Evolutionary conservation across 2,888 invertebrate genomes (phyloP), one percentile per base, ranked within the genome.

Genomic region (Parnassius glacialis): DNA sequence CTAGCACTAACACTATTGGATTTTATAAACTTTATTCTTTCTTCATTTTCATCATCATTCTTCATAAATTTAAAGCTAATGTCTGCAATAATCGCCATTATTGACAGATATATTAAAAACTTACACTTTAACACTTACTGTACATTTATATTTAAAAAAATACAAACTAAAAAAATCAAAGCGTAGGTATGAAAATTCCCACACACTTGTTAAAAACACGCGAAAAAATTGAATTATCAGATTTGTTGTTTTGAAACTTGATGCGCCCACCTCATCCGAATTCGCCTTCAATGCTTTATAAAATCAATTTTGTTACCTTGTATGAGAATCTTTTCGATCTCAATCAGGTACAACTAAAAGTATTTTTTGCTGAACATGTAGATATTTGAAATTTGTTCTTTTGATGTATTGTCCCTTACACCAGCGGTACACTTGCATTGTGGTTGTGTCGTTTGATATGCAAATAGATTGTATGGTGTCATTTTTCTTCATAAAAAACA

Each of bases 191-290:
- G 54, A 66, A 62, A 45, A 65, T 64, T 68, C 67, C 68, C 70
- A 70, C 65, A 65, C 42, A 70, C 64, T 67, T 68, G 70, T 71
- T 76, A 79, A 80, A 83, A 83, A 73, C 74, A 68, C 64, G 81
- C 81, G 78, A 85, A 85, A 56, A 83, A 78, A 82, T 80, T 76
- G 78, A 77, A 76, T 81, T 83, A 84, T 88, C 85, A 74, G 74
- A 80, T 86, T 84, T 78, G 75, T 76, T 89, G 86, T 90, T 90
- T 83, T 87, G 89, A 81, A 89, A 90, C 78, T 75, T 71, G 83
- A 90, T 71, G 71, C 85, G 67, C 74, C 79, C 74, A 83, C 81
- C 83, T 81, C 82, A 70, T 13, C 20, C 45, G 25, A 34, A 3
- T 11, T 56, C 13, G 7, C 25, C 50, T n/a, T 59, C 34, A 56